Evolutionary conservation across 2,113 vertebrate genomes (phyloP).

Genomic region (Dromiciops gliroides): DNA sequence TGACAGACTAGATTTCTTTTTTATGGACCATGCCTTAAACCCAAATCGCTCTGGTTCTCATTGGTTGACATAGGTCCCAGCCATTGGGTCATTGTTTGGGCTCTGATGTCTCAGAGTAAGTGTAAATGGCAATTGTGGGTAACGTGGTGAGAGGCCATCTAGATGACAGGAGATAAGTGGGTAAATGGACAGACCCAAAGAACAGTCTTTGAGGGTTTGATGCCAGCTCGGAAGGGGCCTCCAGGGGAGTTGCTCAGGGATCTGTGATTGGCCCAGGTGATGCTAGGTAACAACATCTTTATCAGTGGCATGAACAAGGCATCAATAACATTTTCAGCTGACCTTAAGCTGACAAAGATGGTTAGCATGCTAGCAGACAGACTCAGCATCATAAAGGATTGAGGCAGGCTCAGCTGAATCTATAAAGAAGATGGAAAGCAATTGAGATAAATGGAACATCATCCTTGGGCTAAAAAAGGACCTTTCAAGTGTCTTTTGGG

Average conservation of each 20-base stretch:
- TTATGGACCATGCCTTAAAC: no score
- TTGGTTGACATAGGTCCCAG: no score
- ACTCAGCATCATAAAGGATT: background rate
- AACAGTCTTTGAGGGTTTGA: background rate
- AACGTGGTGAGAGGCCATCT: background rate
- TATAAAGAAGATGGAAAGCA: background rate
- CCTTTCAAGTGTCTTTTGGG: background rate
- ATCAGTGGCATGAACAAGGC: background rate
- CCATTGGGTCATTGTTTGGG: no score
- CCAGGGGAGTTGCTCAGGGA: background rate
- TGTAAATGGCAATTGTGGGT: no score
- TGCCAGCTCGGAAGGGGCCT: background rate
- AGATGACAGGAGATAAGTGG: background rate
- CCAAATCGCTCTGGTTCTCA: no score
- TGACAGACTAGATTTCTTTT: no score
- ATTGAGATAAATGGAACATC: background rate
- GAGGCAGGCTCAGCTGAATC: background rate
- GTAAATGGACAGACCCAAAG: background rate
- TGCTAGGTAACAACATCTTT: background rate
- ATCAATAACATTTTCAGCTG: background rate
- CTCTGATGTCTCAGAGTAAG: no score
- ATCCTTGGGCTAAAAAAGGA: background rate
- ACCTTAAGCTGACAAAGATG: background rate
- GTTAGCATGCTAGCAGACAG: background rate
- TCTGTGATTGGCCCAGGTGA: no score